phyloP scores from a whole-genome alignment of 2,888 invertebrate species.

The Amiota minor region DNA sequence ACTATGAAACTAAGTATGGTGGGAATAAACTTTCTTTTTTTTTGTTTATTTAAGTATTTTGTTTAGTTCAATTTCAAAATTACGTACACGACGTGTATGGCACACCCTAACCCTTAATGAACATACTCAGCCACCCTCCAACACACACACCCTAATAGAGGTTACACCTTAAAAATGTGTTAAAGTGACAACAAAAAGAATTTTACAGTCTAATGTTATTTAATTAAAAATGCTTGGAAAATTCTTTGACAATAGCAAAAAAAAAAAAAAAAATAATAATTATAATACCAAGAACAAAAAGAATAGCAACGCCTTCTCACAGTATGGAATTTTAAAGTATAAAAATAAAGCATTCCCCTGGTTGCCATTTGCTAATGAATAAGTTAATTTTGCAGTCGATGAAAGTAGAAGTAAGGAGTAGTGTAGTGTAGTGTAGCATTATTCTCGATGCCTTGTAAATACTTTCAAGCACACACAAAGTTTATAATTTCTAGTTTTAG shows the following conservation, averaged over 20 bases:
- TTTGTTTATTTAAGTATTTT: background rate
- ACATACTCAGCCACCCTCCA: background rate
- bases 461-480: background rate
- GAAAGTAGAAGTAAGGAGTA: background rate
- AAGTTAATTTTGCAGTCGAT: slow-evolving; percentile 59
- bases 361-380: slow-evolving; percentile 65
- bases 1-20: too few species aligned
- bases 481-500: background rate
- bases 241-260: too few species aligned
- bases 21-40: too few species aligned
- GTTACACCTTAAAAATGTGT: slow-evolving; percentile 16
- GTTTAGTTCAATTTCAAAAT: background rate
- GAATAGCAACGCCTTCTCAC: background rate
- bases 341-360: slow-evolving; percentile 44
- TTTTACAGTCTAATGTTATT: slow-evolving; percentile 16
- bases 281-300: background rate
- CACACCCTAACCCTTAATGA: slow-evolving; percentile 1
- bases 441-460: background rate
- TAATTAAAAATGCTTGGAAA: slow-evolving; percentile 17
- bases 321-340: slow-evolving; percentile 13
- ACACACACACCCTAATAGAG: background rate
- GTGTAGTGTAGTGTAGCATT: background rate
- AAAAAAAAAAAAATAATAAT: background rate
- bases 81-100: background rate
- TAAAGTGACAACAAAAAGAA: slow-evolving; percentile 4